Evolutionary conservation across 2,888 invertebrate genomes (phyloP).

Genomic region (Cetonia aurata): DNA sequence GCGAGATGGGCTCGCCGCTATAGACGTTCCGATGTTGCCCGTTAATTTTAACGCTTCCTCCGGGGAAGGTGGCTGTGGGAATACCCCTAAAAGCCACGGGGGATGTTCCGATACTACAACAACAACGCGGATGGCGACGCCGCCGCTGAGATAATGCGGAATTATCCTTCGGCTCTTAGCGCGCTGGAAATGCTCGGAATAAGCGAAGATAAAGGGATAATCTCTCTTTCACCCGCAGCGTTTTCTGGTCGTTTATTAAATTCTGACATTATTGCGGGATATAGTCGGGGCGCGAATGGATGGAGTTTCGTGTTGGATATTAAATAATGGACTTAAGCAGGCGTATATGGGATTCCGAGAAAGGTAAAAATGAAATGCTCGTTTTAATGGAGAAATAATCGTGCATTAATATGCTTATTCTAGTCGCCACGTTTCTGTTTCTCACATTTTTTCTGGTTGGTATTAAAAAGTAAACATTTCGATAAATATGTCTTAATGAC

Average conservation of each 20-base stretch:
- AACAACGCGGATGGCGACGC: not conserved
- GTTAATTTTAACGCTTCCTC: slow-evolving; percentile 15
- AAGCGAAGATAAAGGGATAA: slow-evolving; percentile 29
- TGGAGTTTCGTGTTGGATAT: slow-evolving; percentile 9
- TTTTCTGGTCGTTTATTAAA: slow-evolving; percentile 17
- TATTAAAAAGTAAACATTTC: no score
- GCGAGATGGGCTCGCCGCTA: no score
- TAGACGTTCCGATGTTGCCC: not conserved
- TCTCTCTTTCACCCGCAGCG: slow-evolving; percentile 11
- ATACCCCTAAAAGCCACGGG: slow-evolving; percentile 1
- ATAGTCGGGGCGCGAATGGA: slow-evolving; percentile 3
- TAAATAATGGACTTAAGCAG: slow-evolving; percentile 12
- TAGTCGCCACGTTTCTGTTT: no score
- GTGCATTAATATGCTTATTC: no score
- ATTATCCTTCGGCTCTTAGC: slow-evolving; percentile 1
- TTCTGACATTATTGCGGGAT: slow-evolving; percentile 18
- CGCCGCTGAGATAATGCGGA: not conserved
- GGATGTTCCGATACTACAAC: not conserved
- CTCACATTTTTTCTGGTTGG: no score
- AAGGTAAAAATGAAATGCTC: no score
- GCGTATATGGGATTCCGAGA: no score
- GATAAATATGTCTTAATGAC: no score
- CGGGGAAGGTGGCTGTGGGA: not conserved
- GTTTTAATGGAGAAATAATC: no score
- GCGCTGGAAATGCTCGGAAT: slow-evolving; percentile 22